phyloP scores from a whole-genome alignment of 2,797 vertebrate genomes.

The Neosilurus hyrtlii region DNA sequence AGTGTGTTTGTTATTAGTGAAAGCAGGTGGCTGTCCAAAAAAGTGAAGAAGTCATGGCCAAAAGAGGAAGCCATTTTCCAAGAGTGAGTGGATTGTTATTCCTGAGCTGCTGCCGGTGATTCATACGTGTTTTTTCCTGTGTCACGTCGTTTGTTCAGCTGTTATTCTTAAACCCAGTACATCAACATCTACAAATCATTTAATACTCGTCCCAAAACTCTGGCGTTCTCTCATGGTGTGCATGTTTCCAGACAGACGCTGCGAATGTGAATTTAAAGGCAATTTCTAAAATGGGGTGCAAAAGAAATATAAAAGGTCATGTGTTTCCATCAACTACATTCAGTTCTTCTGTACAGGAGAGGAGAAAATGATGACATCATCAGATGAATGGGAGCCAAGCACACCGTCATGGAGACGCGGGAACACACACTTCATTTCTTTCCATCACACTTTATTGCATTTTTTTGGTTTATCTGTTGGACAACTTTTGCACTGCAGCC shows the following conservation, averaged over 20 bases:
- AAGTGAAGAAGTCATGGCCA: conserved; percentile 38
- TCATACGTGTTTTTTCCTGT: conserved; percentile 54
- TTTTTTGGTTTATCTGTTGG: neutral
- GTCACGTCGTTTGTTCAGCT: conserved; percentile 51
- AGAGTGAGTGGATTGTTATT: conserved; percentile 43
- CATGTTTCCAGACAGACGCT: neutral
- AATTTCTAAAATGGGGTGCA: neutral
- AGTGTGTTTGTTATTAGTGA: conserved; percentile 38
- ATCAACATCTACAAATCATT: conserved; percentile 12
- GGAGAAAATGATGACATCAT: neutral
- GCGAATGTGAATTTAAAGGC: neutral
- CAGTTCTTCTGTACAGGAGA: neutral
- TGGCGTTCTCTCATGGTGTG: neutral
- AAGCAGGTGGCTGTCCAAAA: conserved; percentile 35
- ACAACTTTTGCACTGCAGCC: neutral
- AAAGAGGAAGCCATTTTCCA: conserved; percentile 43
- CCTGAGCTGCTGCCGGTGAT: conserved; percentile 45
- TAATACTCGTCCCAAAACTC: neutral
- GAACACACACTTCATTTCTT: conserved; percentile 3
- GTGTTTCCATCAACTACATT: neutral
- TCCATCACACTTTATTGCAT: neutral
- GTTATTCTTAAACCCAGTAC: conserved; percentile 12
- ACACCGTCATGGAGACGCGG: neutral
- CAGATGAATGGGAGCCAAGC: neutral
- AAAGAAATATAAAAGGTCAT: neutral